These are phyloP conservation scores for Bombus fervidus DNA, from an alignment of 1,140 invertebrate genomes.

Conservation along the genomic window DNA sequence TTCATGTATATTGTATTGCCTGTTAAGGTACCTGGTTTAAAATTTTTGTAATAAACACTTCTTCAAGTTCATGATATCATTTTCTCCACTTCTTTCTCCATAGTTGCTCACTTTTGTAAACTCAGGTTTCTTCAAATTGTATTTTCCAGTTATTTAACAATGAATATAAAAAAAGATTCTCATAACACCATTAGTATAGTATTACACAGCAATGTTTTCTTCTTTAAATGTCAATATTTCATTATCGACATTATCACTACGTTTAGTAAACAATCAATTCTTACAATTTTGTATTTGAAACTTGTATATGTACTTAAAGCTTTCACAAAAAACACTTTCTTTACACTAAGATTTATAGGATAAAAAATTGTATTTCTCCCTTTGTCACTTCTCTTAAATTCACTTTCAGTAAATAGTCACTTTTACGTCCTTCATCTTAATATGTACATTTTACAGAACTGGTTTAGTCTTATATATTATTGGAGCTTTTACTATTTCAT, in stretches of 20 bases:
- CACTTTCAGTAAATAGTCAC: conserved; percentile 46
- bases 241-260: neutral
- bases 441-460: conserved; percentile 54
- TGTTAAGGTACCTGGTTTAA: neutral
- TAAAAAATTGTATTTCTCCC: conserved; percentile 37
- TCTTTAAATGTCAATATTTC: conserved; percentile 14
- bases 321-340: conserved; percentile 44
- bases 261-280: conserved; percentile 25
- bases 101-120: neutral
- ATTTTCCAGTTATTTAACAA: conserved; percentile 17
- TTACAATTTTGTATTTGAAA: conserved; percentile 33
- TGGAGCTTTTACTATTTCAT: conserved; percentile 33
- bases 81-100: neutral
- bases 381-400: conserved; percentile 48
- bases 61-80: neutral
- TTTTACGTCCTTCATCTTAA: conserved; percentile 41
- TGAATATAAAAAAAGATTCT: conserved; percentile 26
- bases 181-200: conserved; percentile 27
- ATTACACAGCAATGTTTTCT: conserved; percentile 31
- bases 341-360: conserved; percentile 49
- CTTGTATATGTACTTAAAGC: conserved; percentile 24
- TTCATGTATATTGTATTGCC: neutral
- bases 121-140: conserved; percentile 28
- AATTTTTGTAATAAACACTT: conserved; percentile 1
- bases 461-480: conserved; percentile 39